Conservation (phyloP, 2,797 vertebrate species). For the Mormyrops attenuatus region DNA sequence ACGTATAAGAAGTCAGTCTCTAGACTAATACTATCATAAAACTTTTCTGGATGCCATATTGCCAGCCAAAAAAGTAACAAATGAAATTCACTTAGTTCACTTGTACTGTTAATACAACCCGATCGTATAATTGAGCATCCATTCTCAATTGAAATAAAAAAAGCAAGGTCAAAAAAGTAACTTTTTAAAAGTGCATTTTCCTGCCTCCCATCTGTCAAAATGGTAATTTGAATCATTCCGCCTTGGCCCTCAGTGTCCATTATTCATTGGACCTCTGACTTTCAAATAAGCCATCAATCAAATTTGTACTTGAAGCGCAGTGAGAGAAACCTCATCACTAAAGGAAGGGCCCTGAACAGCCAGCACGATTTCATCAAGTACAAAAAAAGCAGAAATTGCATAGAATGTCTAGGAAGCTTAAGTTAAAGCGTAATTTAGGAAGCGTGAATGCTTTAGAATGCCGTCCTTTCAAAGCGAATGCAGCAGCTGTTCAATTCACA, state of each 20-base stretch:
- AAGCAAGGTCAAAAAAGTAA: background rate
- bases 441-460: background rate
- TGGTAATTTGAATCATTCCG: background rate
- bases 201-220: slow-evolving; percentile 1
- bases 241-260: background rate
- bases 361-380: background rate
- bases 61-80: background rate
- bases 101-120: background rate
- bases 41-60: background rate
- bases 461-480: background rate
- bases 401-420: background rate
- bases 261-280: background rate
- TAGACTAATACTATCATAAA: background rate
- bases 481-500: background rate
- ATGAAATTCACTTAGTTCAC: background rate
- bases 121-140: background rate
- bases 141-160: background rate
- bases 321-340: background rate
- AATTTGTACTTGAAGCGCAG: background rate
- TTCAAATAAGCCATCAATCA: background rate
- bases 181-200: slow-evolving; percentile 2
- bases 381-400: background rate
- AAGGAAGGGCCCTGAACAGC: background rate
- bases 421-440: background rate
- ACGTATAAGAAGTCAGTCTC: background rate